Evolutionary conservation across 2,113 vertebrate genomes (phyloP).

Genomic region (Clupea harengus): DNA sequence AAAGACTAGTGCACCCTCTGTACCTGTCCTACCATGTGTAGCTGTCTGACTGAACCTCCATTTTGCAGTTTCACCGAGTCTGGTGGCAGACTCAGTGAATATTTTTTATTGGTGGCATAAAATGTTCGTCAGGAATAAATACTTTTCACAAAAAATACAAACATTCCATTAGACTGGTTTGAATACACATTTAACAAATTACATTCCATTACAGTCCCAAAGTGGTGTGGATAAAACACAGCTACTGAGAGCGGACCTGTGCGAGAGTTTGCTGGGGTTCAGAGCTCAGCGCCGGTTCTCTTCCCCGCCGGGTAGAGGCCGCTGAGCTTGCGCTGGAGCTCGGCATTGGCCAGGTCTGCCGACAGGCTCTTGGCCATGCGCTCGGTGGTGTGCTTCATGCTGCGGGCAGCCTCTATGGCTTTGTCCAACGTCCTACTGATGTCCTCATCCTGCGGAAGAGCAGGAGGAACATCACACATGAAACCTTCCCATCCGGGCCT

Average conservation of each 20-base stretch:
- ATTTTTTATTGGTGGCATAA: not conserved
- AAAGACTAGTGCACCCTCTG: not conserved
- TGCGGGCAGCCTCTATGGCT: slow-evolving; percentile 79
- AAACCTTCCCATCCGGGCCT: not conserved
- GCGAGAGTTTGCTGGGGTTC: not conserved
- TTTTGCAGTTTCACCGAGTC: not conserved
- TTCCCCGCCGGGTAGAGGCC: slow-evolving; percentile 32
- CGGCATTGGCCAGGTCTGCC: slow-evolving; percentile 76
- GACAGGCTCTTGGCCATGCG: slow-evolving; percentile 79
- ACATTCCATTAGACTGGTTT: not conserved
- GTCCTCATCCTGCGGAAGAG: slow-evolving; percentile 66
- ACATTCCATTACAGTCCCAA: not conserved
- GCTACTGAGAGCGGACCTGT: not conserved
- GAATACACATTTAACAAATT: not conserved
- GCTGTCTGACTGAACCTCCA: not conserved
- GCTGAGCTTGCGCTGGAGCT: slow-evolving; percentile 58
- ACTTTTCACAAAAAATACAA: not conserved
- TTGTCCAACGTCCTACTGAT: slow-evolving; percentile 79
- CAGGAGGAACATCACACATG: slow-evolving; percentile 1
- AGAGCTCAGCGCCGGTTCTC: not conserved
- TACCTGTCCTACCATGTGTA: not conserved
- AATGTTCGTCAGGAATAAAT: not conserved
- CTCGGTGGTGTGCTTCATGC: slow-evolving; percentile 84
- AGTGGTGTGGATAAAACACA: not conserved
- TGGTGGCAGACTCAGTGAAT: too few species aligned